phyloP scores from a whole-genome alignment of 1,140 invertebrate species.

The Neodiprion pinetum region DNA sequence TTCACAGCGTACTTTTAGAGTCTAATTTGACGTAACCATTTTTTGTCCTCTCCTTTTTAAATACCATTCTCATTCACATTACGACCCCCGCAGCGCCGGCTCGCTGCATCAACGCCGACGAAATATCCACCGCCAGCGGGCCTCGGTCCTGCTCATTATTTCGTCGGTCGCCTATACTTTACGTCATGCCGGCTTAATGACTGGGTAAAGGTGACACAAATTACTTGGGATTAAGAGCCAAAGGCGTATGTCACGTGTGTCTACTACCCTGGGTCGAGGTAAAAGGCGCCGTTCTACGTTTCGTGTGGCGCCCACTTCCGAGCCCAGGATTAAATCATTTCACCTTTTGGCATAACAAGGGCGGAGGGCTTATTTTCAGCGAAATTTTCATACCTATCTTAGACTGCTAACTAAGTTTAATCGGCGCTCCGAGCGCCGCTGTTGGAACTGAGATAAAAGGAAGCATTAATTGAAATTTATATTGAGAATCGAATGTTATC shows the following conservation, averaged over 20 bases:
- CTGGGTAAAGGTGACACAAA: background rate
- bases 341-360: background rate
- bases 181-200: background rate
- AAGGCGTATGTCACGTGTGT: background rate
- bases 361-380: background rate
- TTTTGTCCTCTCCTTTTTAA: slow-evolving; percentile 6
- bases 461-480: background rate
- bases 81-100: background rate
- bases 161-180: too few species aligned
- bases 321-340: background rate
- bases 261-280: background rate
- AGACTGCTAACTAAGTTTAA: background rate
- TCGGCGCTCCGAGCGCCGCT: background rate
- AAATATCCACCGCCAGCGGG: background rate
- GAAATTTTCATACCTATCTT: background rate
- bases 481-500: background rate
- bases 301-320: background rate
- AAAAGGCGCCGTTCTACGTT: background rate
- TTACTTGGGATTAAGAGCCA: slow-evolving; percentile 2
- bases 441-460: background rate
- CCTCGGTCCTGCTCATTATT: background rate
- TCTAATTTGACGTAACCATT: too few species aligned
- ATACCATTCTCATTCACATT: slow-evolving; percentile 5
- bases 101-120: too few species aligned
- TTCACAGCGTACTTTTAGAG: too few species aligned